Evolutionary conservation across 2,888 invertebrate genomes (phyloP).

Genomic region (Rutpela maculata): DNA sequence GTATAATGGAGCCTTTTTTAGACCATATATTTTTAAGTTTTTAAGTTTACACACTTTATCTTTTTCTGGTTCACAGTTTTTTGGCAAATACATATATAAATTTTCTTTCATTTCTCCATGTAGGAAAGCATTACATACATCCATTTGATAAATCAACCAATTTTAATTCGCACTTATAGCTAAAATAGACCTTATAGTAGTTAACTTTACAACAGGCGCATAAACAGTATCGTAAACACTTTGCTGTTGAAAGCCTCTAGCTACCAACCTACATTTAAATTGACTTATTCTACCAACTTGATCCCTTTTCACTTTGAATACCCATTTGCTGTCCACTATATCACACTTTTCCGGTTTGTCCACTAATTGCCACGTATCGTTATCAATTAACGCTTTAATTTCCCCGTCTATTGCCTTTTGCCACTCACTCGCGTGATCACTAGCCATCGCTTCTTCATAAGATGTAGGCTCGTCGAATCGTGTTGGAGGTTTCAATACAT

Average conservation of each 20-base stretch:
- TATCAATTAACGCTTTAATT: background rate
- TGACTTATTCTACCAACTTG: background rate
- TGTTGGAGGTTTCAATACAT: background rate
- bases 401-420: background rate
- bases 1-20: too few relatives aligned
- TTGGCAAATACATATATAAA: conserved; percentile 1
- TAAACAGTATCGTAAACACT: background rate
- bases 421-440: conserved; percentile 1
- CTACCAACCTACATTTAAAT: background rate
- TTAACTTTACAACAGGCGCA: too few relatives aligned
- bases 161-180: background rate
- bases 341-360: background rate
- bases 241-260: background rate
- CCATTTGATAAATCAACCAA: conserved; percentile 9
- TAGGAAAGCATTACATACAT: conserved; percentile 3
- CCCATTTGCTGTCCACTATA: conserved; percentile 3
- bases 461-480: background rate
- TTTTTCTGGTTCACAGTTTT: background rate
- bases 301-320: background rate
- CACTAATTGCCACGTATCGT: background rate
- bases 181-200: too few relatives aligned
- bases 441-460: conserved; percentile 9
- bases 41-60: too few relatives aligned
- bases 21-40: too few relatives aligned
- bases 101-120: background rate